phyloP scores from a whole-genome alignment of 2,113 vertebrate species.

The Numida meleagris region DNA sequence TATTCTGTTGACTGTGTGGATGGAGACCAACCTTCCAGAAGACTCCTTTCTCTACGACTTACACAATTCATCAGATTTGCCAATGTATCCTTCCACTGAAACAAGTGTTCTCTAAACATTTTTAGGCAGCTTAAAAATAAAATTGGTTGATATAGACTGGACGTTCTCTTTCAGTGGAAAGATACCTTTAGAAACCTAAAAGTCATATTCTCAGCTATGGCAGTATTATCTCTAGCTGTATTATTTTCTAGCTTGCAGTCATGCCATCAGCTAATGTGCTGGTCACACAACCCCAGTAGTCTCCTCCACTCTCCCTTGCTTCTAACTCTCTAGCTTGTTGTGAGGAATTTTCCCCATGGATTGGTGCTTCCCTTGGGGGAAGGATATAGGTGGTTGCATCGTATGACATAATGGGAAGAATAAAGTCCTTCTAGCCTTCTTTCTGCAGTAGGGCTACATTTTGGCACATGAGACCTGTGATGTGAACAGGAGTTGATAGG shows the following conservation, averaged over 20 bases:
- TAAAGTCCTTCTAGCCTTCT: not conserved
- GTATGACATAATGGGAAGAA: not conserved
- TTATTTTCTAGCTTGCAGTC: too few relatives aligned
- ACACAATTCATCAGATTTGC: not conserved
- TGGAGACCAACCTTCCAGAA: not conserved
- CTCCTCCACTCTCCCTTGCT: not conserved
- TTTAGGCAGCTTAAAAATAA: not conserved
- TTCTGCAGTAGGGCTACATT: not conserved
- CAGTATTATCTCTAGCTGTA: not conserved
- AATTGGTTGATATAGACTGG: not conserved
- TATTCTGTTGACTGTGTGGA: not conserved
- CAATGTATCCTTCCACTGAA: not conserved
- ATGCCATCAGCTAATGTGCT: not conserved
- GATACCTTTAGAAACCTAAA: not conserved
- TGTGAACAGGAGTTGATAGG: not conserved
- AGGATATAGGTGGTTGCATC: not conserved
- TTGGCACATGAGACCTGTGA: not conserved
- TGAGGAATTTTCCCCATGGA: not conserved
- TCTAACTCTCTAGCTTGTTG: not conserved
- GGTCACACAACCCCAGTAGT: not conserved
- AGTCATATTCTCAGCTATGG: not conserved
- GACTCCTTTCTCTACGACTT: not conserved
- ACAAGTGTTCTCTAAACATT: not conserved
- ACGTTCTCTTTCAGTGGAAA: not conserved
- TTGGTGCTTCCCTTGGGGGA: not conserved